Percentiles rank a stretch among this genome's conserved stretches.
Conservation (phyloP, 2,113 vertebrate genomes). For the Rhinopomastus cyanomelas region DNA sequence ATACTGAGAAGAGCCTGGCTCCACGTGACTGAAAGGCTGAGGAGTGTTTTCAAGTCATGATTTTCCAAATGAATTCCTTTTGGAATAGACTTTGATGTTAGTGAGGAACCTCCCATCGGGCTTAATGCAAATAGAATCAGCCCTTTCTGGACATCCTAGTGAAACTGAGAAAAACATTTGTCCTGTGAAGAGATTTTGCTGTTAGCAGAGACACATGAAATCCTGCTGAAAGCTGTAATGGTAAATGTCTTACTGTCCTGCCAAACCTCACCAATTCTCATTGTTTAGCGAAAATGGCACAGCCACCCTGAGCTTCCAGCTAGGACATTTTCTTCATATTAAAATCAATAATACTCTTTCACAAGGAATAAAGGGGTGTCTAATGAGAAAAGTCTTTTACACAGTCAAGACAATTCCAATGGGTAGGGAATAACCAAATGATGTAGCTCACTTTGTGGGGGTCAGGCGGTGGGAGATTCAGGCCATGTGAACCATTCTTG, state of each 20-base stretch:
- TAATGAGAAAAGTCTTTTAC: slow-evolving; percentile 54
- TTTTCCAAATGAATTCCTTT: slow-evolving; percentile 21
- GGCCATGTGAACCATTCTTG: not conserved
- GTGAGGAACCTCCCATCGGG: not conserved
- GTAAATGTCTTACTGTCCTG: slow-evolving; percentile 53
- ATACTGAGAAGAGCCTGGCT: too few species aligned
- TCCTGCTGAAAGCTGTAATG: slow-evolving; percentile 13
- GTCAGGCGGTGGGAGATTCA: not conserved
- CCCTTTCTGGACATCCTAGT: not conserved
- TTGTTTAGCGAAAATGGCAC: slow-evolving; percentile 52
- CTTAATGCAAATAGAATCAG: slow-evolving; percentile 31
- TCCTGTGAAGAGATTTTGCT: slow-evolving; percentile 47
- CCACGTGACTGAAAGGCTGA: not conserved
- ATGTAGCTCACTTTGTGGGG: slow-evolving; percentile 11
- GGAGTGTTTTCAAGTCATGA: not conserved
- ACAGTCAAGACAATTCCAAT: slow-evolving; percentile 44
- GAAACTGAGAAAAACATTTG: slow-evolving; percentile 32
- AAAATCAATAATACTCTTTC: slow-evolving; percentile 53
- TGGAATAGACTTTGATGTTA: slow-evolving; percentile 36
- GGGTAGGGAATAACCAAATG: slow-evolving; percentile 31
- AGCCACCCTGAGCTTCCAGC: not conserved
- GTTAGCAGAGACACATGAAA: slow-evolving; percentile 47
- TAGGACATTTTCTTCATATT: slow-evolving; percentile 46
- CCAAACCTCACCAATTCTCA: slow-evolving; percentile 59
- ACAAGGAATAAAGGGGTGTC: slow-evolving; percentile 19